phyloP scores from a whole-genome alignment of 2,888 invertebrate genomes.

The Thereva unica region DNA sequence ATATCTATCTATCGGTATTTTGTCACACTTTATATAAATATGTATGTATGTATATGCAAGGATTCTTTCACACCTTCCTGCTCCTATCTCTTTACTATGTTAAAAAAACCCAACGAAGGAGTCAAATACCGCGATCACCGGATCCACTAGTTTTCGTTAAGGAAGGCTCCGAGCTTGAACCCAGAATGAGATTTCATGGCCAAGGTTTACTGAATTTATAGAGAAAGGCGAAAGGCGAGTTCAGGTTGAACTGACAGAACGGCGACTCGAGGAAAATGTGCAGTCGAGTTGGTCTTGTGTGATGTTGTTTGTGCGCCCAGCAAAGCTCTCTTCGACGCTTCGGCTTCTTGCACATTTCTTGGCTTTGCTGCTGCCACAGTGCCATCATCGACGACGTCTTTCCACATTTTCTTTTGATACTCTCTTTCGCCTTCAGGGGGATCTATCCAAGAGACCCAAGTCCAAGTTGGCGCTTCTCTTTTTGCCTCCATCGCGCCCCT shows the following conservation, averaged over 20 bases:
- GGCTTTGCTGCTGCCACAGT: background rate
- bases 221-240: slow-evolving; percentile 50
- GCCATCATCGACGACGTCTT: too few species aligned
- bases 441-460: too few species aligned
- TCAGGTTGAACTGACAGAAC: slow-evolving; percentile 14
- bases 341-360: slow-evolving; percentile 17
- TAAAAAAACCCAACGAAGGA: background rate
- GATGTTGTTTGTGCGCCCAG: slow-evolving; percentile 1
- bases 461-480: too few species aligned
- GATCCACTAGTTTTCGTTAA: slow-evolving; percentile 17
- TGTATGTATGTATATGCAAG: background rate
- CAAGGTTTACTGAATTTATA: slow-evolving; percentile 59
- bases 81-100: background rate
- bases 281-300: slow-evolving; percentile 1
- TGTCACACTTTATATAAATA: background rate
- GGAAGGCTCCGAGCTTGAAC: slow-evolving; percentile 51
- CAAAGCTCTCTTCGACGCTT: slow-evolving; percentile 11
- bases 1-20: background rate
- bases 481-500: too few species aligned
- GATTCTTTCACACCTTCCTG: background rate
- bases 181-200: slow-evolving; percentile 58
- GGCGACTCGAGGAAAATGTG: slow-evolving; percentile 16
- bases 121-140: slow-evolving; percentile 13
- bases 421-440: too few species aligned
- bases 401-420: too few species aligned